A percentile compares a stretch with the other conserved stretches of the same genome.
Evolutionary conservation across 2,113 vertebrate genomes (phyloP).

Genomic region (Meleagris gallopavo): DNA sequence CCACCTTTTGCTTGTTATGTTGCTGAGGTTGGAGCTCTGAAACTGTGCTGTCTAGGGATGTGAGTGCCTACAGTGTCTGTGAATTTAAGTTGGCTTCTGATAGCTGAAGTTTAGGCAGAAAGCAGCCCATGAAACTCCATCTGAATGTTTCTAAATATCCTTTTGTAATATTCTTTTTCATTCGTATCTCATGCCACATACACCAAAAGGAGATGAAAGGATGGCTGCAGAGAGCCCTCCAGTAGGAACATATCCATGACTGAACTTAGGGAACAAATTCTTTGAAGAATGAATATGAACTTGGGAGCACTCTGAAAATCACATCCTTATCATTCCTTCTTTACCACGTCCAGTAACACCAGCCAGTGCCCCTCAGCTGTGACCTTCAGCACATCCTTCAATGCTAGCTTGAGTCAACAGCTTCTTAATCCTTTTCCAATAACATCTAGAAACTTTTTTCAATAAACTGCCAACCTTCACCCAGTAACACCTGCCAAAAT

Average conservation of each 20-base stretch:
- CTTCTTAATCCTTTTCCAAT: neutral
- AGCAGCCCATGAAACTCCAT: neutral
- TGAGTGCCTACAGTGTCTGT: neutral
- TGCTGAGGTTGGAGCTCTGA: neutral
- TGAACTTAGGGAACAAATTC: neutral
- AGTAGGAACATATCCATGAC: neutral
- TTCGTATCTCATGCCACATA: neutral
- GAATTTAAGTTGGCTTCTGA: neutral
- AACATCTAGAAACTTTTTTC: neutral
- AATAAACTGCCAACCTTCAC: neutral
- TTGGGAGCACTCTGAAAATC: neutral
- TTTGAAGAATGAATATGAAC: neutral
- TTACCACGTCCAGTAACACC: neutral
- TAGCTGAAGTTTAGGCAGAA: neutral
- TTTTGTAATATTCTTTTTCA: neutral
- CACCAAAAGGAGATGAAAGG: neutral
- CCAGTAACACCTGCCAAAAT: slow-evolving; percentile 14
- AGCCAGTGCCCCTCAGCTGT: neutral
- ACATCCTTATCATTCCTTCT: neutral
- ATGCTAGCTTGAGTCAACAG: neutral
- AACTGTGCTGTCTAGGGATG: neutral
- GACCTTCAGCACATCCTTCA: neutral
- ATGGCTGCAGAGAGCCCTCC: neutral
- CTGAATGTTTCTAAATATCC: neutral
- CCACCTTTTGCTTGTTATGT: neutral